These are phyloP conservation scores for Bunonema sp. DNA, from an alignment of 2,888 invertebrate species.

Conservation along the genomic window DNA sequence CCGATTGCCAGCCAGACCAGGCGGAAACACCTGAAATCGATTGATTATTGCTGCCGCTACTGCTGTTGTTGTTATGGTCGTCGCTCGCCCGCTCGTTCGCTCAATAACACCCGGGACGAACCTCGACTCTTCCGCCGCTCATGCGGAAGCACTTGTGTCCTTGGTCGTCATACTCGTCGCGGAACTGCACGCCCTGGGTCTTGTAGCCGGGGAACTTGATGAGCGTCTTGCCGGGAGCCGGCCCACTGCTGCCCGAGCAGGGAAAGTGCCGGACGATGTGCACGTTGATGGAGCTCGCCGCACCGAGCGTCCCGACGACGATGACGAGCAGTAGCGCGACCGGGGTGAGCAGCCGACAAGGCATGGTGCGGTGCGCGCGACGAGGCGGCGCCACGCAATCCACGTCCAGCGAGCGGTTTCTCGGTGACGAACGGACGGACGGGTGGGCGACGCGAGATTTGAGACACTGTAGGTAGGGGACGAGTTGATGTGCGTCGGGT, in stretches of 20 bases:
- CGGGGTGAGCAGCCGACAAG: conserved; percentile 1
- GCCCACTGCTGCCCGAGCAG: conserved; percentile 33
- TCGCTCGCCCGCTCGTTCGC: too few species aligned
- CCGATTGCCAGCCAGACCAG: conserved; percentile 30
- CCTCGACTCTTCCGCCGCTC: conserved; percentile 41
- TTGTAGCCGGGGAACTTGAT: conserved; percentile 43
- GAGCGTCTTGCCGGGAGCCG: conserved; percentile 20
- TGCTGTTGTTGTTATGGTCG: background rate
- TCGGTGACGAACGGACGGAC: too few species aligned
- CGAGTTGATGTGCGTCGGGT: too few species aligned
- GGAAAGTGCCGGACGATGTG: conserved; percentile 41
- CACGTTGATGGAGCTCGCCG: conserved; percentile 10
- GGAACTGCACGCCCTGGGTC: conserved; percentile 20
- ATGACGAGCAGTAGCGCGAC: conserved; percentile 6
- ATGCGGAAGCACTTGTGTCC: conserved; percentile 40
- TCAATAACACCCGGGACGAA: conserved; percentile 3
- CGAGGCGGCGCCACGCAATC: background rate
- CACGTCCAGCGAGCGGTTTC: too few species aligned
- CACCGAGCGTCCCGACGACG: conserved; percentile 5
- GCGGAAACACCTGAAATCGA: conserved; percentile 13
- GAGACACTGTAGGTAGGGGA: too few species aligned
- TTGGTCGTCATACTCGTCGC: conserved; percentile 16
- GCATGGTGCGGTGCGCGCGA: background rate
- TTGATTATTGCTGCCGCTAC: background rate
- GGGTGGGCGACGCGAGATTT: too few species aligned